Evolutionary conservation across 2,797 vertebrate genomes (phyloP).

Genomic region (Sternotherus odoratus): DNA sequence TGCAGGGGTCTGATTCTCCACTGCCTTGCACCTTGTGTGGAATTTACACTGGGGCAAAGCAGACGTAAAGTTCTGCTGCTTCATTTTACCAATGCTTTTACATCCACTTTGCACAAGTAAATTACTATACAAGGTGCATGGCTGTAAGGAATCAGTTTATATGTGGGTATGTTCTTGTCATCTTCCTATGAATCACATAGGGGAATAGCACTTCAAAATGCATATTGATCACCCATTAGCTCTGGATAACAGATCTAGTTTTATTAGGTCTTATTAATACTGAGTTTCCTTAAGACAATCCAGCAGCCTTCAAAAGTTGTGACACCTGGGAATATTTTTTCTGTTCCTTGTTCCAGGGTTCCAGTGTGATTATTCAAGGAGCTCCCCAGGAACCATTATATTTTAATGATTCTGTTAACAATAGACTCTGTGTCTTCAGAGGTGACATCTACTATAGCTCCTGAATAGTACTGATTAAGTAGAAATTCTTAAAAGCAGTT

Average conservation of each 20-base stretch:
- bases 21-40: background rate
- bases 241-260: background rate
- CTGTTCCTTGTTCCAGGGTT: background rate
- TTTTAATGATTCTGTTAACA: background rate
- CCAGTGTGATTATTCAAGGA: background rate
- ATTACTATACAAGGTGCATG: background rate
- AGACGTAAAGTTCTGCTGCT: background rate
- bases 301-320: background rate
- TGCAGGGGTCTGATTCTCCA: background rate
- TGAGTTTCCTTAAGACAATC: background rate
- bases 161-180: background rate
- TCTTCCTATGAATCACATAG: background rate
- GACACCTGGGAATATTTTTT: background rate
- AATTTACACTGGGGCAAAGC: background rate
- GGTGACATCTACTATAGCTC: background rate
- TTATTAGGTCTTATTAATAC: background rate
- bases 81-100: background rate
- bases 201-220: background rate
- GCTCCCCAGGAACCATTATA: background rate
- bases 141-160: background rate
- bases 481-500: background rate
- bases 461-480: background rate
- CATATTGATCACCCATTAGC: background rate
- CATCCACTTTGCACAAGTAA: background rate
- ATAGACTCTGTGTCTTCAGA: background rate